Conservation (phyloP, 2,113 vertebrate species). For the Megalops atlanticus region DNA sequence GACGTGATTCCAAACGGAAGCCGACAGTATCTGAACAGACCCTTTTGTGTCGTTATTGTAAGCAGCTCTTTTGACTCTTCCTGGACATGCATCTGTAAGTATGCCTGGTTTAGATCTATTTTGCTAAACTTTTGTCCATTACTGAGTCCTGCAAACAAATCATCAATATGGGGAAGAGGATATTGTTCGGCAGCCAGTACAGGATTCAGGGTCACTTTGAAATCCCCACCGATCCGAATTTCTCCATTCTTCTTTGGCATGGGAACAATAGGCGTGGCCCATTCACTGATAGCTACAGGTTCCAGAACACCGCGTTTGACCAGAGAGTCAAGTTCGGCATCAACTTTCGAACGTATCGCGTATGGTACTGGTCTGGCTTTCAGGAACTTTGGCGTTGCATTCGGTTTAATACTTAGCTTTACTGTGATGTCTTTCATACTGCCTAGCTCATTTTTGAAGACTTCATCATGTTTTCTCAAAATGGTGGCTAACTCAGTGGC, state of each 20-base stretch:
- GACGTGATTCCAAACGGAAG: slow-evolving; percentile 21
- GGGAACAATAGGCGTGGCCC: slow-evolving; percentile 22
- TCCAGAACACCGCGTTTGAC: background rate
- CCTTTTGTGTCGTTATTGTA: slow-evolving; percentile 1
- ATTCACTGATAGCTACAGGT: background rate
- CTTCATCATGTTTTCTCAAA: too few species aligned
- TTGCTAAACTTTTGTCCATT: slow-evolving; percentile 15
- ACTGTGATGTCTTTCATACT: background rate
- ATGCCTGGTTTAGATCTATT: slow-evolving; percentile 8
- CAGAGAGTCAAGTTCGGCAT: background rate
- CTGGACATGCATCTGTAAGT: background rate
- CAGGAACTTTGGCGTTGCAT: slow-evolving; percentile 5
- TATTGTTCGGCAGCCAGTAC: slow-evolving; percentile 10
- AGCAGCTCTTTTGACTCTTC: background rate
- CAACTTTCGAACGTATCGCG: slow-evolving; percentile 9
- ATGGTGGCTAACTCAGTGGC: background rate
- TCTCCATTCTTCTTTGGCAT: slow-evolving; percentile 18
- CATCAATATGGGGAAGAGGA: slow-evolving; percentile 13
- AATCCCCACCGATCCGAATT: slow-evolving; percentile 14
- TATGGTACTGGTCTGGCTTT: background rate
- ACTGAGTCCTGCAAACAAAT: background rate
- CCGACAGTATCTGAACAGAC: slow-evolving; percentile 8
- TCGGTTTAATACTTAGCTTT: background rate
- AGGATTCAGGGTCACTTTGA: slow-evolving; percentile 22
- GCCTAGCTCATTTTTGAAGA: background rate